These are phyloP conservation scores for Dicrostonyx torquatus DNA, from an alignment of 2,797 vertebrate genomes.

Conservation along the genomic window DNA sequence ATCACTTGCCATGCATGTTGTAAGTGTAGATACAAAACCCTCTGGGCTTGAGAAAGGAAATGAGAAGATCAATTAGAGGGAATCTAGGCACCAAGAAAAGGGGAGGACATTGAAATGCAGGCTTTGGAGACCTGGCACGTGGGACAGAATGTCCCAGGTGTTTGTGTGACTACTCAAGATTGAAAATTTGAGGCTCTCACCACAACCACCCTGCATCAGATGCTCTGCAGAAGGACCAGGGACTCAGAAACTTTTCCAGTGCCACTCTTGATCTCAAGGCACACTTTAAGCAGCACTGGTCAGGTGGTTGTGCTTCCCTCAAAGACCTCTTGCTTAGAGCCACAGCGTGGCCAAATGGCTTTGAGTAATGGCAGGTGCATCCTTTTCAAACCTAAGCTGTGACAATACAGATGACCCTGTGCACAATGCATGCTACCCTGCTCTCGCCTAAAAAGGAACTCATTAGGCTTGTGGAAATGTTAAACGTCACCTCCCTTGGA, in stretches of 20 bases:
- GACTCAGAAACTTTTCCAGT: background rate
- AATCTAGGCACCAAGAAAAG: background rate
- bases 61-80: background rate
- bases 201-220: background rate
- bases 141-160: background rate
- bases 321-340: background rate
- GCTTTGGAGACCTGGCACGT: background rate
- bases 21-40: background rate
- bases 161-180: background rate
- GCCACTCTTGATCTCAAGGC: background rate
- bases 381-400: slow-evolving; percentile 27
- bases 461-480: background rate
- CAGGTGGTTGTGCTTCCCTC: background rate
- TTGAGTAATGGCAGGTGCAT: background rate
- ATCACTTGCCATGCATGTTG: background rate
- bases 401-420: background rate
- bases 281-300: background rate
- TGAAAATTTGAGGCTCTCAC: background rate
- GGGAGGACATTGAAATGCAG: background rate
- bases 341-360: background rate
- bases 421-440: background rate
- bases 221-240: background rate
- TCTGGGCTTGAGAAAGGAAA: background rate
- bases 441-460: background rate
- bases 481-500: background rate